Evolutionary conservation across 2,888 invertebrate species (phyloP), one percentile per base, ranked within the genome.

Genomic region (Conchocele bisecta): DNA sequence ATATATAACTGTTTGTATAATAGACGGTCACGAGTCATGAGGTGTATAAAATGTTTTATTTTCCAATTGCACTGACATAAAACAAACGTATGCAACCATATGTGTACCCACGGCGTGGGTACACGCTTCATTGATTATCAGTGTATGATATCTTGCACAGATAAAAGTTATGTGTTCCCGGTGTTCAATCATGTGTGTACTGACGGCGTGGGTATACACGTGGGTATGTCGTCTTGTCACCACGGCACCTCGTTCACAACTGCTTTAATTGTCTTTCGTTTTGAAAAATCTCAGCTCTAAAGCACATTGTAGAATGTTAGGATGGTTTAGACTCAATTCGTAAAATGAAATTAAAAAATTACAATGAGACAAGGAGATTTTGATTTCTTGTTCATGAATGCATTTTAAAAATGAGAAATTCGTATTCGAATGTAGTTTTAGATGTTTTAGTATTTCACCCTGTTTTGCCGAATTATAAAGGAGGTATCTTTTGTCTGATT

Each of bases 401-500:
- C 26, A 11, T 22, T 48, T 26, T n/a, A 48, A 13, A 22, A 26
- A 26, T 48, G 24, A 26, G 31, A 48, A n/a, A 26, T 17, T n/a
- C 26, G 5, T 48, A n/a, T 48, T n/a, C 20, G n/a, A 48, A 26
- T 26, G 28, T 6, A 31, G 2, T 48, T 24, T 48, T 3, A 48
- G 48, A 44, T 44, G 20, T 44, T 48, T 24, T 29, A 48, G 24
- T n/a, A 48, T 13, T 48, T 48, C 5, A 20, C 48, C 24, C 31
- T 48, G 48, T 26, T 26, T 48, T 48, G 48, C 48, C 17, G 48
- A 48, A 26, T 48, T 48, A 3, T n/a, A 48, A 48, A 48, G 24
- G 29, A 48, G 29, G 13, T 48, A 29, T 17, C 48, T 48, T 48
- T 48, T 48, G 26, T 48, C 26, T 29, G 26, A 48, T 15, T 48